phyloP scores from a whole-genome alignment of 2,113 vertebrate species.

The Chrysemys picta region DNA sequence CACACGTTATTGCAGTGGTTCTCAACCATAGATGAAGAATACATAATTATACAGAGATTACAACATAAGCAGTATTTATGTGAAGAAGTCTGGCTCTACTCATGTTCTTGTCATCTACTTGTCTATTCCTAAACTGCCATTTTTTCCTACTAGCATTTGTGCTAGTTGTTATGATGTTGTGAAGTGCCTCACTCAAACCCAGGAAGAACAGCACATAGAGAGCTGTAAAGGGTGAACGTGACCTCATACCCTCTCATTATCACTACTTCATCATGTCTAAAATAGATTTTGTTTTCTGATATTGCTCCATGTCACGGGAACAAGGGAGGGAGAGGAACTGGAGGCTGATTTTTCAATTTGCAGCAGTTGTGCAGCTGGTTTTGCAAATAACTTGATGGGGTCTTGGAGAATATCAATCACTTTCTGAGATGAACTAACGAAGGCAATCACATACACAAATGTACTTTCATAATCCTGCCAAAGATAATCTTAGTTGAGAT shows the following conservation, averaged over 20 bases:
- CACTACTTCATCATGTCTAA: fast-evolving
- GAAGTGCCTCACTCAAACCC: neutral
- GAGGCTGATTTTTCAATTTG: neutral
- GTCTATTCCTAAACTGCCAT: neutral
- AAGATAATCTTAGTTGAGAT: neutral
- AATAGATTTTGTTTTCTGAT: neutral
- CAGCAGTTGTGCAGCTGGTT: neutral
- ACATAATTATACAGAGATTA: neutral
- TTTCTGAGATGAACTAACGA: neutral
- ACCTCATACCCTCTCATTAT: fast-evolving
- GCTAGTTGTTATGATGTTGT: neutral
- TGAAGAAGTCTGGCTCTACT: neutral
- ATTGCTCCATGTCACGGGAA: neutral
- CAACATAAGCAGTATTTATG: neutral
- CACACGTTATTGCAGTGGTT: neutral
- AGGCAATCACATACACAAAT: neutral
- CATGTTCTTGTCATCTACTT: neutral
- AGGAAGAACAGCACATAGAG: fast-evolving
- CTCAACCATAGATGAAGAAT: neutral
- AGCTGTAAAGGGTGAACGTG: neutral
- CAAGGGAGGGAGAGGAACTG: neutral
- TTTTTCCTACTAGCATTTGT: neutral
- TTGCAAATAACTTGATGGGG: neutral
- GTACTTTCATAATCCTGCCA: neutral
- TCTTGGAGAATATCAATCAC: neutral